phyloP scores from a whole-genome alignment of 2,888 invertebrate genomes.

The Catocala nupta region DNA sequence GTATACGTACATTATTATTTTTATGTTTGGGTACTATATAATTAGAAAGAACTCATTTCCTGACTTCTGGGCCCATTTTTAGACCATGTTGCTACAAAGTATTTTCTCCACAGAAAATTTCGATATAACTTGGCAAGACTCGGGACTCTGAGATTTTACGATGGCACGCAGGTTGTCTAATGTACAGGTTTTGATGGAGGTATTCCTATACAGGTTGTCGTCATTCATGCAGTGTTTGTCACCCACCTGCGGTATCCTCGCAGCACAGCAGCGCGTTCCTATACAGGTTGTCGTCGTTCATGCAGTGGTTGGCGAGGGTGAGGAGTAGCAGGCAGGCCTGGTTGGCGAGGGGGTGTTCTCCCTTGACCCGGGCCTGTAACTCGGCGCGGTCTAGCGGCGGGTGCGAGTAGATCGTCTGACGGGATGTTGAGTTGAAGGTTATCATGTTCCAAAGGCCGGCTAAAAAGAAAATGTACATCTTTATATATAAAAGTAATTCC shows the following conservation, averaged over 20 bases:
- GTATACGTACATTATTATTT: too few relatives aligned
- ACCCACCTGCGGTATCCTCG: conserved; percentile 91
- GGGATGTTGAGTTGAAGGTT: conserved; percentile 87
- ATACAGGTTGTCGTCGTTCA: conserved; percentile 93
- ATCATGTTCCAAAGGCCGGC: conserved; percentile 94
- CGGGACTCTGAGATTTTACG: too few relatives aligned
- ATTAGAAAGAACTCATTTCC: too few relatives aligned
- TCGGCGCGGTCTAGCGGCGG: conserved; percentile 77
- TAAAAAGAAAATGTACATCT: conserved; percentile 48
- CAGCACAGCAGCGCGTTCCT: conserved; percentile 94
- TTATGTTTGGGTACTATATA: too few relatives aligned
- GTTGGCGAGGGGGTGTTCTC: conserved; percentile 93
- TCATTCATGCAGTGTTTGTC: conserved; percentile 93
- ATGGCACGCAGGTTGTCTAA: too few relatives aligned
- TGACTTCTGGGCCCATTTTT: too few relatives aligned
- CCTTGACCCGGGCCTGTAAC: conserved; percentile 81
- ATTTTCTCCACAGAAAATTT: too few relatives aligned
- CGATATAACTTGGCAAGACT: too few relatives aligned
- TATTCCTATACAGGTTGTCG: conserved; percentile 94
- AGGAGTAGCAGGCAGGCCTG: conserved; percentile 96
- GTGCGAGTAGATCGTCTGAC: conserved; percentile 68
- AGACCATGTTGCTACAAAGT: too few relatives aligned
- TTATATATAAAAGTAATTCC: too few relatives aligned
- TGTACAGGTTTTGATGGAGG: conserved; percentile 59
- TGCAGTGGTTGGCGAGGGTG: conserved; percentile 96